Percentiles rank a stretch among this genome's conserved stretches.
phyloP scores from a whole-genome alignment of 2,888 invertebrate genomes.

The Tetragonula carbonaria region DNA sequence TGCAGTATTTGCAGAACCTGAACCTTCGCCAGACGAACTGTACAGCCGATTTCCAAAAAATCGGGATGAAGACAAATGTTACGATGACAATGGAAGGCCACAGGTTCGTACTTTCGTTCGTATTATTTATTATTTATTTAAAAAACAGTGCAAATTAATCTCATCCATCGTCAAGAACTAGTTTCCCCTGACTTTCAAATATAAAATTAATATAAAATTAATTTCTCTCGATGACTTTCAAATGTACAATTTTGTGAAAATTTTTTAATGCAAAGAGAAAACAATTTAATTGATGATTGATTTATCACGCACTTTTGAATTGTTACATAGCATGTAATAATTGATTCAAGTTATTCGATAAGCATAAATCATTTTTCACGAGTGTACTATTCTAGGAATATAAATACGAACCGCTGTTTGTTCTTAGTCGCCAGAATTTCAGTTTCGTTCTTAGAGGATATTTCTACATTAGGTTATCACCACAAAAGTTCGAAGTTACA shows the following conservation, averaged over 20 bases:
- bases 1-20: constrained; percentile 76
- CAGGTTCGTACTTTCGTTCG: constrained; percentile 73
- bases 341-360: not conserved
- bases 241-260: not conserved
- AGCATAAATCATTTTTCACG: not conserved
- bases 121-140: not conserved
- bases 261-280: not conserved
- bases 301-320: not conserved
- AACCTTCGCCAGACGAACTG: constrained; percentile 75
- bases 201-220: not conserved
- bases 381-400: not conserved
- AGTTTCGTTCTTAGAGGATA: constrained; percentile 35
- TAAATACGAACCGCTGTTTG: constrained; percentile 13
- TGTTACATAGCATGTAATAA: not conserved
- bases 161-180: not conserved
- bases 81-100: constrained; percentile 77
- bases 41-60: constrained; percentile 68
- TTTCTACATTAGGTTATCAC: constrained; percentile 76
- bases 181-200: no score
- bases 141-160: not conserved
- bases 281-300: not conserved
- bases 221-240: no score
- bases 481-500: constrained; percentile 68
- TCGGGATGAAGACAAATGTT: constrained; percentile 81
- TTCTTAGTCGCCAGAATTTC: constrained; percentile 37